Evolutionary conservation across 1,140 invertebrate species (phyloP).

Genomic region (Zelostemma sp.): DNA sequence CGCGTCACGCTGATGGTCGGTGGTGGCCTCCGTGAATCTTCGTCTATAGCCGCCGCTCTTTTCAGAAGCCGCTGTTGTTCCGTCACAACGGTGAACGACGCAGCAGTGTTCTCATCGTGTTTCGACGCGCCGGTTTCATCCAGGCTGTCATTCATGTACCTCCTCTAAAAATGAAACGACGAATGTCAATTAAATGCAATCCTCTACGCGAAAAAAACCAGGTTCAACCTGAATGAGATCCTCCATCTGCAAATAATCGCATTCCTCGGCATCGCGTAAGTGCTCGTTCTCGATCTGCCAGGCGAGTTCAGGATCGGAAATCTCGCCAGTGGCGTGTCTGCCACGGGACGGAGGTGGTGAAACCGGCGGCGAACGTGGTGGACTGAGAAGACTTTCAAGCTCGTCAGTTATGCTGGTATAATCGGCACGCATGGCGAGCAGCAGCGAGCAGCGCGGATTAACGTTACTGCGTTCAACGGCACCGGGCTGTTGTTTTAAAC

Average conservation of each 20-base stretch:
- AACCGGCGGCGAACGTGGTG: conserved; percentile 78
- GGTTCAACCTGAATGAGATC: conserved; percentile 83
- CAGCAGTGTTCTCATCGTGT: conserved; percentile 48
- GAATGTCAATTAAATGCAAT: no score
- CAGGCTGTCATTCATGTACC: conserved; percentile 71
- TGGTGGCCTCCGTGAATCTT: conserved; percentile 58
- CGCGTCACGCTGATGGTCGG: conserved; percentile 65
- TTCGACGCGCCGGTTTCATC: conserved; percentile 58
- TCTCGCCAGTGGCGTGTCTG: conserved; percentile 69
- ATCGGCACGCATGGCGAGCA: conserved; percentile 81
- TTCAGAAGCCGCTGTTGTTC: conserved; percentile 60
- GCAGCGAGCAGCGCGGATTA: background rate
- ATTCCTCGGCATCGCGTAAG: conserved; percentile 89
- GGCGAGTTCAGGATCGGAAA: conserved; percentile 84
- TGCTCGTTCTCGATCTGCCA: conserved; percentile 87
- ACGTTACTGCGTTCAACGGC: background rate
- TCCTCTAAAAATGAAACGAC: conserved; percentile 3
- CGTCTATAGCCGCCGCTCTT: conserved; percentile 61
- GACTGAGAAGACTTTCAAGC: conserved; percentile 84
- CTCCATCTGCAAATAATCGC: conserved; percentile 92
- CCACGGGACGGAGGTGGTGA: conserved; percentile 72
- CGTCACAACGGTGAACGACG: conserved; percentile 51
- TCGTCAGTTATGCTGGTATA: conserved; percentile 96
- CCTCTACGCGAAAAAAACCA: no score
- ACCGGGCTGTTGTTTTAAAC: background rate